A percentile compares a stretch with the other conserved stretches of the same genome.
Evolutionary conservation across 30 jellyfish, hydroid and myxozoan species (phyloP).

Genomic region (Hydractinia echinata): DNA sequence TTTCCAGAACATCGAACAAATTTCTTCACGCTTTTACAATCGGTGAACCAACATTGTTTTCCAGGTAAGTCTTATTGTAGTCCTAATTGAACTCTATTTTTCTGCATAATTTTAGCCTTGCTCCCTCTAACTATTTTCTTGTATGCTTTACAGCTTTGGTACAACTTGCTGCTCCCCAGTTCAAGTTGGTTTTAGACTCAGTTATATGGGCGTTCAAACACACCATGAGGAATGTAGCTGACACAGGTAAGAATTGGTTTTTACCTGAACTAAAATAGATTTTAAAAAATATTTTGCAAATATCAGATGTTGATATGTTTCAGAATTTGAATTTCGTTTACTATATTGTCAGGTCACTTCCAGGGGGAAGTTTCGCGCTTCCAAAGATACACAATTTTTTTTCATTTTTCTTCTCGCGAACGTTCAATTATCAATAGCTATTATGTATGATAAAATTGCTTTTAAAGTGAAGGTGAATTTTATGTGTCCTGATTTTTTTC

Average conservation of each 20-base stretch:
- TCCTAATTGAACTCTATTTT: background rate
- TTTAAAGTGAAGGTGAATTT: too few species aligned
- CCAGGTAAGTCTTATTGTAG: slow-evolving; percentile 41
- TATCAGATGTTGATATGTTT: background rate
- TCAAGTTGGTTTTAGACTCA: slow-evolving; percentile 84
- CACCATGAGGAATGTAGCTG: slow-evolving; percentile 98
- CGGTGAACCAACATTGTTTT: slow-evolving; percentile 97
- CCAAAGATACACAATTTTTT: too few species aligned
- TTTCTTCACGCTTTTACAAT: slow-evolving; percentile 78
- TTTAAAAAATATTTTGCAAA: background rate
- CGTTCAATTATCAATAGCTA: too few species aligned
- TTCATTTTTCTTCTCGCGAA: too few species aligned
- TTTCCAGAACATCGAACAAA: slow-evolving; percentile 98
- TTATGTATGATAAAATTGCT: too few species aligned
- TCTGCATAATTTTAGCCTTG: background rate
- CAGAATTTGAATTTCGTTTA: background rate
- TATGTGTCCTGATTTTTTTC: too few species aligned
- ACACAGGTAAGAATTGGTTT: slow-evolving; percentile 53
- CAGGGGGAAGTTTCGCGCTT: too few species aligned
- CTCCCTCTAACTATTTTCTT: background rate
- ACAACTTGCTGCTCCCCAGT: slow-evolving; percentile 92
- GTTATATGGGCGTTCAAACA: slow-evolving; percentile 99
- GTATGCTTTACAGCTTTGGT: slow-evolving; percentile 56
- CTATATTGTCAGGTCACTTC: too few species aligned
- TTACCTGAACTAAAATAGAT: background rate